Percentiles rank a stretch among this genome's conserved stretches.
phyloP scores from a whole-genome alignment of 1,140 invertebrate species.

The Pollicipes pollicipes region DNA sequence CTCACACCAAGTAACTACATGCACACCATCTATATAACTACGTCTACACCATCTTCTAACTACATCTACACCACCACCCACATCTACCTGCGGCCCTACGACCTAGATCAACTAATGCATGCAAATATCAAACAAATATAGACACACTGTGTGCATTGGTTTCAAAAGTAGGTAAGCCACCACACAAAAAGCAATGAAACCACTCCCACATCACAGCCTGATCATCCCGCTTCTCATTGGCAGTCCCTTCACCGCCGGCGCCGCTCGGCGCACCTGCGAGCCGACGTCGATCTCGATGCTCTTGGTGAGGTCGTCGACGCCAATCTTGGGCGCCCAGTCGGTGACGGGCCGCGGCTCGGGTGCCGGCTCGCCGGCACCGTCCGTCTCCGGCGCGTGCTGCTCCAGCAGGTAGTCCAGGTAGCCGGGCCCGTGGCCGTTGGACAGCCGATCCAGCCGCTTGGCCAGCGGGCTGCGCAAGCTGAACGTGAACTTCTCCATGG shows the following conservation, averaged over 20 bases:
- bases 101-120: too few species aligned
- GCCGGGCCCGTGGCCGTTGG: background rate
- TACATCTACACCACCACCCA: too few species aligned
- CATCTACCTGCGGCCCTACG: too few species aligned
- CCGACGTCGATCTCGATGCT: conserved; percentile 6
- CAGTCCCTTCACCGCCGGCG: too few species aligned
- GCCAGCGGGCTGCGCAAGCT: background rate
- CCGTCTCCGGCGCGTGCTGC: background rate
- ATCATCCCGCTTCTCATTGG: too few species aligned
- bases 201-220: background rate
- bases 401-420: conserved; percentile 3
- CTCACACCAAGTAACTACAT: too few species aligned
- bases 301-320: background rate
- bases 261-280: conserved; percentile 4
- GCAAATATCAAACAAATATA: too few species aligned
- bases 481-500: conserved; percentile 5
- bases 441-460: background rate
- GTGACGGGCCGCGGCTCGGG: background rate
- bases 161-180: too few species aligned
- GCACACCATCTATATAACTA: too few species aligned
- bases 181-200: too few species aligned
- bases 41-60: too few species aligned
- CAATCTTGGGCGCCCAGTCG: conserved; percentile 4
- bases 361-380: background rate
- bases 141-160: too few species aligned